Conservation (phyloP, 2,888 invertebrate genomes). For the Melinopterus prodromus region DNA sequence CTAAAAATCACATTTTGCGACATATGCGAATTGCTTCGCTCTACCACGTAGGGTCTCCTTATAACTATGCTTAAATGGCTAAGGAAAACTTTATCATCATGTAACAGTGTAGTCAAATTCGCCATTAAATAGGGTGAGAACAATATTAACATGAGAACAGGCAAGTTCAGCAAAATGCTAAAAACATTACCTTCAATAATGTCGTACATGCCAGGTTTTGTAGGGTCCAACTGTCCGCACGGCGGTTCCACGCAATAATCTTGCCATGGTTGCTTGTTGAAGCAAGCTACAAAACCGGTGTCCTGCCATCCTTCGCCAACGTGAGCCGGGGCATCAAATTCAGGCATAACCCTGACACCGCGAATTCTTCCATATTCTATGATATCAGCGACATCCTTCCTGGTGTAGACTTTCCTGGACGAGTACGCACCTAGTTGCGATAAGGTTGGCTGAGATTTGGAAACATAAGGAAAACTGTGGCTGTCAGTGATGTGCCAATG, state of each 20-base stretch:
- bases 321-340: slow-evolving; percentile 92
- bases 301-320: slow-evolving; percentile 88
- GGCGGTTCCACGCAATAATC: slow-evolving; percentile 82
- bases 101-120: no score
- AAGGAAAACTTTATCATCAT: no score
- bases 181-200: slow-evolving; percentile 65
- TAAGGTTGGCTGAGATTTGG: slow-evolving; percentile 75
- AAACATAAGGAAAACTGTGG: slow-evolving; percentile 91
- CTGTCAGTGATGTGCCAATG: slow-evolving; percentile 96
- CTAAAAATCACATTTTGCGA: no score
- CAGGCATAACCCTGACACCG: slow-evolving; percentile 88
- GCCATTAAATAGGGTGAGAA: no score
- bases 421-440: slow-evolving; percentile 82
- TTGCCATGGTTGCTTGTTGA: slow-evolving; percentile 78
- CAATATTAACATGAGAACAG: slow-evolving; percentile 22
- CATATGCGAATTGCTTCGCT: no score
- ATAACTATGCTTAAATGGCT: no score
- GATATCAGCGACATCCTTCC: slow-evolving; percentile 64
- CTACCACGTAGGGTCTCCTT: no score
- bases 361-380: slow-evolving; percentile 74
- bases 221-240: slow-evolving; percentile 84
- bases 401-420: slow-evolving; percentile 72
- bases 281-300: slow-evolving; percentile 71
- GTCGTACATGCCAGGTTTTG: slow-evolving; percentile 73
- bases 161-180: slow-evolving; percentile 45